A percentile compares a stretch with the other conserved stretches of the same genome.
Evolutionary conservation across 2,113 vertebrate species (phyloP).

Genomic region (Cinclus cinclus): DNA sequence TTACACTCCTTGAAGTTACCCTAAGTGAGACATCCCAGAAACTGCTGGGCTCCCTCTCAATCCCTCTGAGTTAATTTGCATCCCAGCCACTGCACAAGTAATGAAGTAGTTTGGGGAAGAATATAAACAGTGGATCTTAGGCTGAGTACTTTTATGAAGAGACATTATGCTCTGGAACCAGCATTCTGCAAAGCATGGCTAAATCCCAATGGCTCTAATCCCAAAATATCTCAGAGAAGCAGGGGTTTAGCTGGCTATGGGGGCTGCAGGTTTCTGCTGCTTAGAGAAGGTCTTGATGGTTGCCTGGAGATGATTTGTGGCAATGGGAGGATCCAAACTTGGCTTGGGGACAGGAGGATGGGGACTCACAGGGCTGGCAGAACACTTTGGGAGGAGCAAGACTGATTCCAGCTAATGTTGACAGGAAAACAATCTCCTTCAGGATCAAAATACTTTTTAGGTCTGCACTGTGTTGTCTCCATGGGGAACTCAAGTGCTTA

Average conservation of each 20-base stretch:
- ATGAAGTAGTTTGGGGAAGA: not conserved
- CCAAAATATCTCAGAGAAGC: not conserved
- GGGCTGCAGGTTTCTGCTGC: not conserved
- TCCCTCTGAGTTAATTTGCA: not conserved
- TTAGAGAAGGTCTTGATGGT: not conserved
- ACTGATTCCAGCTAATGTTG: not conserved
- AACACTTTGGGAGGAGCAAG: not conserved
- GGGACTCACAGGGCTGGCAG: not conserved
- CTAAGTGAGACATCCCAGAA: not conserved
- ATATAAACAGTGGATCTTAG: not conserved
- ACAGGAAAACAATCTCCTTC: not conserved
- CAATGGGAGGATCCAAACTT: not conserved
- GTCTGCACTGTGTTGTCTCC: fast-evolving
- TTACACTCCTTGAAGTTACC: not conserved
- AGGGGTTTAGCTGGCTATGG: not conserved
- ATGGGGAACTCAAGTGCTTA: not conserved
- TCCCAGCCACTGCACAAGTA: not conserved
- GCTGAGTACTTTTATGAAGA: not conserved
- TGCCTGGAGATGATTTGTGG: not conserved
- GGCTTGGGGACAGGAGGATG: not conserved
- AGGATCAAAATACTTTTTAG: not conserved
- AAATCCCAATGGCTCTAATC: not conserved
- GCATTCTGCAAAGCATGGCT: not conserved
- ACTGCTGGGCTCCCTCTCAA: fast-evolving
- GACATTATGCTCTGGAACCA: not conserved